Conservation (phyloP, 2,888 invertebrate species). For the Brachylomia viminalis region DNA sequence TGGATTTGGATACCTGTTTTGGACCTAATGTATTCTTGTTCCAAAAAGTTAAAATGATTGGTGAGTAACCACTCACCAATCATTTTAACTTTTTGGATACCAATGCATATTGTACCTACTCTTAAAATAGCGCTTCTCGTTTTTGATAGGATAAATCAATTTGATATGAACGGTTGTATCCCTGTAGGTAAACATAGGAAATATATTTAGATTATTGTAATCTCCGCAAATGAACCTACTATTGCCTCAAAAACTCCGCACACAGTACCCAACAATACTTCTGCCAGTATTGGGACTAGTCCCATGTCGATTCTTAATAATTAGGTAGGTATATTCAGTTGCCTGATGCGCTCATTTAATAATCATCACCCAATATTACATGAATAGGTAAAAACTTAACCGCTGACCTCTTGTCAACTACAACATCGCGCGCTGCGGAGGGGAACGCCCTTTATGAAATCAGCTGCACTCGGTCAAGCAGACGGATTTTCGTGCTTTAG, state of each 20-base stretch:
- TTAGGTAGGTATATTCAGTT: no score
- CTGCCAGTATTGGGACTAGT: not conserved
- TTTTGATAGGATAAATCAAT: not conserved
- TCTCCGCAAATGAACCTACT: not conserved
- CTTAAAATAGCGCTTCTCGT: not conserved
- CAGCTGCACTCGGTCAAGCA: constrained; percentile 84
- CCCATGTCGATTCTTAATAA: not conserved
- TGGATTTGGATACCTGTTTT: not conserved
- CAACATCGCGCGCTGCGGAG: constrained; percentile 74
- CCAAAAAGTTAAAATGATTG: no score
- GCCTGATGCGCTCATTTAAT: not conserved
- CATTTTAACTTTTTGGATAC: not conserved
- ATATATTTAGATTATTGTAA: not conserved
- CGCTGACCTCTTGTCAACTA: constrained; percentile 72
- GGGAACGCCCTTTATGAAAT: constrained; percentile 89
- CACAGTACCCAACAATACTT: not conserved
- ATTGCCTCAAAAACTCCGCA: not conserved
- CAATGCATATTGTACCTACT: not conserved
- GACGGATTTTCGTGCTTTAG: constrained; percentile 81
- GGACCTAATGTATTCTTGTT: not conserved
- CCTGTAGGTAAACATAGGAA: not conserved
- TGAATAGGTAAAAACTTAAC: not conserved
- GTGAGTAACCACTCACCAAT: not conserved
- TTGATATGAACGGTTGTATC: not conserved
- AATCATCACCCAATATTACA: not conserved